These are phyloP conservation scores for Bursaphelenchus okinawaensis DNA, from an alignment of 2,888 invertebrate genomes.

Conservation along the genomic window DNA sequence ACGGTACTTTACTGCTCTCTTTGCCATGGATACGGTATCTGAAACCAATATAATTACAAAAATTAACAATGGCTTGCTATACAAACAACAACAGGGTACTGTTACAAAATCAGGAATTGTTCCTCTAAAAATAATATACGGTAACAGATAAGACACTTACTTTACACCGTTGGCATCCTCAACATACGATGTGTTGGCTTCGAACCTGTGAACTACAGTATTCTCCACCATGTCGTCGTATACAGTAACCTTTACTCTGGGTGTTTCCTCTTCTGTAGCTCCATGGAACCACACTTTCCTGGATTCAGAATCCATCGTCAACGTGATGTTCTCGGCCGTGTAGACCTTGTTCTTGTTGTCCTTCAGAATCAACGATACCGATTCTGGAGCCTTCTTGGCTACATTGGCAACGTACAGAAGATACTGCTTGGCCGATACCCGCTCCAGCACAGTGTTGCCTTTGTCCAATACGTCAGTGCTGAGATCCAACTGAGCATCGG, in stretches of 20 bases:
- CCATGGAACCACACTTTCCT: constrained; percentile 19
- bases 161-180: constrained; percentile 14
- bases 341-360: constrained; percentile 5
- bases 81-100: no score
- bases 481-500: constrained; percentile 1
- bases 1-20: constrained; percentile 23
- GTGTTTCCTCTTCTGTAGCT: constrained; percentile 9
- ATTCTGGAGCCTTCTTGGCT: constrained; percentile 6
- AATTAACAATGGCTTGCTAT: no score
- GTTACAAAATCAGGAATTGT: no score
- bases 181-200: constrained; percentile 21
- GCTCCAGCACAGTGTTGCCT: neutral
- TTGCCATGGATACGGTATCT: constrained; percentile 23
- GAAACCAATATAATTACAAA: constrained; percentile 10
- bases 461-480: constrained; percentile 1
- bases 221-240: constrained; percentile 27
- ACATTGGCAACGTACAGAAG: constrained; percentile 14
- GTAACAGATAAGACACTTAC: constrained; percentile 14
- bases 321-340: constrained; percentile 15
- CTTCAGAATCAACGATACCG: constrained; percentile 9
- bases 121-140: no score
- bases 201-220: constrained; percentile 24
- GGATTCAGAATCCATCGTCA: constrained; percentile 15
- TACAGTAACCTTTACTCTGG: constrained; percentile 14
- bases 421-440: constrained; percentile 9